Evolutionary conservation across 2,888 invertebrate genomes (phyloP).

Genomic region (Lobophora halterata): DNA sequence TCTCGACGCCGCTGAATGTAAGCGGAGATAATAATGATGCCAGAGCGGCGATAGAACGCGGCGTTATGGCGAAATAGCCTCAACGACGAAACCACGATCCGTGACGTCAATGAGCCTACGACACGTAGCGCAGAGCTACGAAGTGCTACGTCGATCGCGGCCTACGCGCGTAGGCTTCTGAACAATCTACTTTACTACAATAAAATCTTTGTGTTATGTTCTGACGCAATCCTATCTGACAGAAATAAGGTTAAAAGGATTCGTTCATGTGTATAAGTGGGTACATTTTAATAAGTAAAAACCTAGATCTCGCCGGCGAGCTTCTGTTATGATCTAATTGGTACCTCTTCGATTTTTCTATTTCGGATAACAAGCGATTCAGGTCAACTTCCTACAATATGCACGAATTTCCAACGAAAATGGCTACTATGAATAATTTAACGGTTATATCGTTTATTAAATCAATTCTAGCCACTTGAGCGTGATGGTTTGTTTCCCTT

Average conservation of each 20-base stretch:
- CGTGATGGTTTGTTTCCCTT: conserved; percentile 10
- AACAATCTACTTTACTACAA: conserved; percentile 21
- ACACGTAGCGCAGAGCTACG: conserved; percentile 51
- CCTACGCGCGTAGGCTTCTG: conserved; percentile 31
- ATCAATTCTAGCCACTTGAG: conserved; percentile 11
- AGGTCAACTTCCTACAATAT: conserved; percentile 23
- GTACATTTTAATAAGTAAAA: conserved; percentile 16
- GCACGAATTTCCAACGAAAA: conserved; percentile 23
- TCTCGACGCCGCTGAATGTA: conserved; percentile 11
- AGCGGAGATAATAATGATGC: conserved; percentile 18
- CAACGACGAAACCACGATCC: conserved; percentile 36
- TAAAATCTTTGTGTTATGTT: conserved; percentile 26
- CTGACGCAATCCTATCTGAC: conserved; percentile 23
- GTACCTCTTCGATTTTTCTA: conserved; percentile 17
- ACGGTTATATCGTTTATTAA: conserved; percentile 4
- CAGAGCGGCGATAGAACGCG: conserved; percentile 16
- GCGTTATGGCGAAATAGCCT: conserved; percentile 35
- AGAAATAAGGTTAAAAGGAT: too few relatives aligned
- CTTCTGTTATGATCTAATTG: conserved; percentile 10
- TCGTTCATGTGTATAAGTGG: conserved; percentile 21
- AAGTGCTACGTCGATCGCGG: conserved; percentile 28
- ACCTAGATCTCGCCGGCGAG: conserved; percentile 8
- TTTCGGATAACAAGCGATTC: conserved; percentile 16
- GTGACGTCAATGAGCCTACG: conserved; percentile 40
- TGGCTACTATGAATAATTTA: conserved; percentile 27